These are phyloP conservation scores for Apostichopus japonicus DNA, from an alignment of 35 echinoderm and acorn worm genomes.

Conservation along the genomic window DNA sequence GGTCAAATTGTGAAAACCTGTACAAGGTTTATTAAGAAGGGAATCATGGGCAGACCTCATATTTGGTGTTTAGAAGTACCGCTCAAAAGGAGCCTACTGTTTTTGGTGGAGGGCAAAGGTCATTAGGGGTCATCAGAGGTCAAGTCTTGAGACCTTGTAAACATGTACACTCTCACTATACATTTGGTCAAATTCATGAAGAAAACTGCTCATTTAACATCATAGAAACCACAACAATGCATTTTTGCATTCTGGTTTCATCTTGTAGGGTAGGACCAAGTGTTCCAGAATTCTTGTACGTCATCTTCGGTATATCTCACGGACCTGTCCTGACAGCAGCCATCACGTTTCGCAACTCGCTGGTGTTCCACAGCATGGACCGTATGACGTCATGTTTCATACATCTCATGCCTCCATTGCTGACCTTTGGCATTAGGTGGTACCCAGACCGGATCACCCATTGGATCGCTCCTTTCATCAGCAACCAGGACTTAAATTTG, in stretches of 20 bases:
- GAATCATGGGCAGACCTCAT: no score
- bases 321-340: constrained; percentile 60
- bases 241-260: no score
- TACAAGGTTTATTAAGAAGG: no score
- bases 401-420: constrained; percentile 50
- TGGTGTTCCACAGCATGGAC: constrained; percentile 66
- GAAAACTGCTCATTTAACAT: not conserved
- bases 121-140: no score
- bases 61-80: no score
- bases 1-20: no score
- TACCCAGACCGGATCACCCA: constrained; percentile 18
- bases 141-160: no score
- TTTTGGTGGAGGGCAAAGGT: no score
- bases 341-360: constrained; percentile 55
- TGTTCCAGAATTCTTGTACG: constrained; percentile 7
- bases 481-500: not conserved
- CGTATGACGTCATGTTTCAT: constrained; percentile 63
- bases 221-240: not conserved
- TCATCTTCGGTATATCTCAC: constrained; percentile 43
- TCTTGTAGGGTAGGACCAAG: constrained; percentile 29
- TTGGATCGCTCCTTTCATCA: constrained; percentile 12
- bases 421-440: constrained; percentile 63
- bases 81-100: no score
- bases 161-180: no score
- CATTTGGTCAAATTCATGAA: not conserved